Conservation (phyloP, 2,888 invertebrate genomes). For the Diplazon laetatorius region DNA sequence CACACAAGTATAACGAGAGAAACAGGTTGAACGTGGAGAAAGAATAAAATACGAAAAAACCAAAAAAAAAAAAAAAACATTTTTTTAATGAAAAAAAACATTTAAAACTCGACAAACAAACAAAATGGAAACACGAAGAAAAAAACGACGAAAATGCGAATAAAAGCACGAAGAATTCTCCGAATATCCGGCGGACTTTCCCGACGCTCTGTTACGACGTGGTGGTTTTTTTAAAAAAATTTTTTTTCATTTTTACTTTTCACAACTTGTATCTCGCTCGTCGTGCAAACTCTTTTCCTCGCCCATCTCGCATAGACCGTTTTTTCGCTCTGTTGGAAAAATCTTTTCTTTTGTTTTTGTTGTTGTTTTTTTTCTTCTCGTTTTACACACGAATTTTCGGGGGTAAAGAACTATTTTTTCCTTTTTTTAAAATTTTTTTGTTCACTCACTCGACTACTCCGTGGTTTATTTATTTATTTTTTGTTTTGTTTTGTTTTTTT, state of each 20-base stretch:
- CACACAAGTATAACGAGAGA: conserved; percentile 79
- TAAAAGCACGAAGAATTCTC: conserved; percentile 67
- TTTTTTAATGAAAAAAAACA: too few species aligned
- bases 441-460: conserved; percentile 34
- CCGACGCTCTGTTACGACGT: conserved; percentile 7
- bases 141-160: conserved; percentile 53
- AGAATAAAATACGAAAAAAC: too few species aligned
- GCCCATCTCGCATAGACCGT: conserved; percentile 34
- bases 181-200: conserved; percentile 59
- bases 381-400: conserved; percentile 12
- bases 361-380: conserved; percentile 14
- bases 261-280: conserved; percentile 24
- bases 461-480: conserved; percentile 13
- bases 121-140: too few species aligned
- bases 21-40: conserved; percentile 72
- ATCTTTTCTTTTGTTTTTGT: conserved; percentile 10
- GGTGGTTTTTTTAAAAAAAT: conserved; percentile 17
- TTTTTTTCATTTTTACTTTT: conserved; percentile 14
- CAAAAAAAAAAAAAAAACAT: too few species aligned
- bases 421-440: too few species aligned
- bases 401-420: too few species aligned
- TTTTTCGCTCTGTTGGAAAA: conserved; percentile 30
- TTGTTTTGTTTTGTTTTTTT: too few species aligned
- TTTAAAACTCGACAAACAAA: too few species aligned
- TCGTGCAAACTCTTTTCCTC: conserved; percentile 32